Evolutionary conservation across 23 tunicate genomes (phyloP), one percentile per base, ranked within the genome.

Genomic region (Trididemnum clinides): DNA sequence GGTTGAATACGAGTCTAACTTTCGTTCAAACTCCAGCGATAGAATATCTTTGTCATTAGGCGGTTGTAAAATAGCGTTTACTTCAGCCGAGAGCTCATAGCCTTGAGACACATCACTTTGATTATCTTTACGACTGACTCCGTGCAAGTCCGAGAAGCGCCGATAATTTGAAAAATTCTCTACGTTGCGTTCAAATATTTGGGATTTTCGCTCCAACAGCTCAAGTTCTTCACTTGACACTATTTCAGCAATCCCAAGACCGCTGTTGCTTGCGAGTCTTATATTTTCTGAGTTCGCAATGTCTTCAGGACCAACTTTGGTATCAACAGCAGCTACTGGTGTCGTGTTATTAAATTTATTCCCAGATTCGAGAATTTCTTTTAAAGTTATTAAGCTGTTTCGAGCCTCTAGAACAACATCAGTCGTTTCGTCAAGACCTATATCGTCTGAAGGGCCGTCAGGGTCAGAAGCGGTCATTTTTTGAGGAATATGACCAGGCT

Each of bases 371-470:
- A 93, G 82, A 19, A 88, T 73, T 23, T 85, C 83, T 72, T 93
- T 88, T 31, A 93, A 77, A 20, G 57, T 83, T 4, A 54, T 72
- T 30, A 92, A 86, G 19, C 87, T 64, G 38, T 70, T 59, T 30
- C 66, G 64, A 25, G 88, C 82, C 51, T 92, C 88, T 3, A 44
- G 57, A 2, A 92, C 88, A 54, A 92, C 91, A 23, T 87, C 74
- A 21, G 88, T 50, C 0, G 93, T 94, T 77, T 92, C 92, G n/a
- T 88, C 64, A n/a, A 92, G 66, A 21, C 71, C 66, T 18, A 80
- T 78, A 5, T 78, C 70, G 38, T 6, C 38, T 2, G 66, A 59
- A 5, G 64, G 0, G 22, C 39, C 0, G 23, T 49, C 64, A 18
- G 6, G 33, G 21, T 33, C 54, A 20, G 36, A 10, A 2, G 26